These are phyloP conservation scores for Agonopterix heracliana DNA, from an alignment of 2,888 invertebrate species.

Conservation along the genomic window DNA sequence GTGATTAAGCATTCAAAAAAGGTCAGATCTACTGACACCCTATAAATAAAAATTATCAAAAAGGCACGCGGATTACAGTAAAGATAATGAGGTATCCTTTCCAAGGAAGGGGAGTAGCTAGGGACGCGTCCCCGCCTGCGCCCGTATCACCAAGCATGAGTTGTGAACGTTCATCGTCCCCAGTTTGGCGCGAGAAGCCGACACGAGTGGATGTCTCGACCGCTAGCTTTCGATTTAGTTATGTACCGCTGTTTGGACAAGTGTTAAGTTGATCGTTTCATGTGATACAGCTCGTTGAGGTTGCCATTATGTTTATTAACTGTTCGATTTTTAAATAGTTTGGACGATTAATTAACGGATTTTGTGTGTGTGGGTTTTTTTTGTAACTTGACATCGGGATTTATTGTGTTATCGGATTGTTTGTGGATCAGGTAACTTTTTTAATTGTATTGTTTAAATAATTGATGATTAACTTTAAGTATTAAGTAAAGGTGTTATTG, in stretches of 20 bases:
- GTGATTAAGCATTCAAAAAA: slow-evolving; percentile 31
- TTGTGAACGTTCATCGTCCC: slow-evolving; percentile 24
- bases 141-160: slow-evolving; percentile 3
- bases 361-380: slow-evolving; percentile 36
- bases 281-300: slow-evolving; percentile 66
- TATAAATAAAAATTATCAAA: slow-evolving; percentile 67
- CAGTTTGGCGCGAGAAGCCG: slow-evolving; percentile 71
- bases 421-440: slow-evolving; percentile 2
- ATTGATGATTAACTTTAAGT: no score
- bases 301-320: slow-evolving; percentile 70
- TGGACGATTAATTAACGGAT: slow-evolving; percentile 4
- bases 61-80: slow-evolving; percentile 69
- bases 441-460: neutral
- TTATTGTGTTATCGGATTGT: slow-evolving; percentile 33
- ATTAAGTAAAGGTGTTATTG: no score
- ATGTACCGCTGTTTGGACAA: slow-evolving; percentile 68
- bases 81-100: slow-evolving; percentile 73
- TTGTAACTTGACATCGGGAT: slow-evolving; percentile 33
- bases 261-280: slow-evolving; percentile 74
- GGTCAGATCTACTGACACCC: slow-evolving; percentile 43
- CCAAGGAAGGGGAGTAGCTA: slow-evolving; percentile 51
- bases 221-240: slow-evolving; percentile 35
- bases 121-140: slow-evolving; percentile 21
- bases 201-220: slow-evolving; percentile 33
- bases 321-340: slow-evolving; percentile 63